Evolutionary conservation across 2,797 vertebrate genomes (phyloP), one percentile per base, ranked within the genome.

Genomic region (Orientallactaga sibirica): DNA sequence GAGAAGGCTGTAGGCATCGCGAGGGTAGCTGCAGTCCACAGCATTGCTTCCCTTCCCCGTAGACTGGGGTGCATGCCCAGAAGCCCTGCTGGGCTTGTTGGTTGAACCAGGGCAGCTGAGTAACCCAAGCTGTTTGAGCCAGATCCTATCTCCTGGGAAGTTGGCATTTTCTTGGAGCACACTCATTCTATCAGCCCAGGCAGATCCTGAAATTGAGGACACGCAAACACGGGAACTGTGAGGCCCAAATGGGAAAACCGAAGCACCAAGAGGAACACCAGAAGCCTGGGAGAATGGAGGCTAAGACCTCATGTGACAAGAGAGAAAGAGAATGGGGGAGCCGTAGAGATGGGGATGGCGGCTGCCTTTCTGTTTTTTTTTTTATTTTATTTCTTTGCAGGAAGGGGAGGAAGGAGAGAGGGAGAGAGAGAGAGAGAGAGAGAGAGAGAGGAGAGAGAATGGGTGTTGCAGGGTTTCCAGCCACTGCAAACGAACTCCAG

Each of bases 281-380:
- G 58, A 11, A 74, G 58, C 7, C 0, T 37, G 10, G 33, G 25
- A 78, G 70, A 62, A n/a, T 11, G 48, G 7, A 27, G 22, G 27
- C 41, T 29, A 79, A 52, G 33, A 55, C 66, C 20, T 29, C 33
- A 1, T 9, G 29, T 19, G 55, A 18, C 37, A 52, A 25, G 48
- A 66, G 64, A 71, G 68, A 27, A 11, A 43, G 55, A 74, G 15
- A 29, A 10, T 4, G 55, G 16, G 41, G 3, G 43, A 68, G 4
- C 5, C 0, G 0, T 7, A 25, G 37, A 18, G 33, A 15, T 3
- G 8, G n/a, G 22, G 74, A 41, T 12, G 20, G 5, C 8, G 9
- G 43, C 22, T 7, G 18, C 43, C 41, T 15, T 64, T 41, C 86
- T 33, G 43, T 58, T 48, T 8, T 48, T 6, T 7, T 48, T 48